Evolutionary conservation across 2,888 invertebrate species (phyloP).

Genomic region (Alviniconcha strummeri): DNA sequence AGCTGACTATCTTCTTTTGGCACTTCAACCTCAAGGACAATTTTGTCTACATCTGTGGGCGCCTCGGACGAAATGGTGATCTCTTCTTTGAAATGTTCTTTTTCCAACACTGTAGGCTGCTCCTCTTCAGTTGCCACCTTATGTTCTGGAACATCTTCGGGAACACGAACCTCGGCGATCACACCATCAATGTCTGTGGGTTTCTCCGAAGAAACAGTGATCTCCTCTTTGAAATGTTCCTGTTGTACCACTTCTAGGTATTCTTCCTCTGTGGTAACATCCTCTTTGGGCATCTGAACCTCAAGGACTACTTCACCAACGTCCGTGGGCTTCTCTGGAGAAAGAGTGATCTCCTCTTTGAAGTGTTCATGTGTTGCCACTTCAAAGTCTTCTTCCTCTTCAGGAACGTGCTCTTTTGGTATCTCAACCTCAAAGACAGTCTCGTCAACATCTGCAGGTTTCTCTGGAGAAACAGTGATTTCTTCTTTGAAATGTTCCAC

Average conservation of each 20-base stretch:
- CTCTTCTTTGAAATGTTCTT: too few relatives aligned
- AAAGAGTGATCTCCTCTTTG: constrained; percentile 27
- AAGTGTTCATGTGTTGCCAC: constrained; percentile 21
- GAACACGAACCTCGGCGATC: constrained; percentile 17
- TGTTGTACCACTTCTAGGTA: constrained; percentile 16
- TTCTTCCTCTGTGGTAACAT: constrained; percentile 3
- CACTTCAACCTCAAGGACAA: too few relatives aligned
- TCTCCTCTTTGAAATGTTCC: constrained; percentile 22
- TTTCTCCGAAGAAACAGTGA: constrained; percentile 22
- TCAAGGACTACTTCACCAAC: neutral
- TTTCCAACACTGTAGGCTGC: constrained; percentile 8
- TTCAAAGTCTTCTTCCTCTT: constrained; percentile 19
- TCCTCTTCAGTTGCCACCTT: constrained; percentile 14
- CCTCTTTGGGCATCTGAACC: neutral
- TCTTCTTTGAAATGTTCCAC: constrained; percentile 10
- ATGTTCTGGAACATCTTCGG: constrained; percentile 25
- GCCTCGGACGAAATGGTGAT: too few relatives aligned
- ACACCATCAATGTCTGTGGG: constrained; percentile 28
- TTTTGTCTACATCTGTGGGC: too few relatives aligned
- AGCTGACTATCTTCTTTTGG: too few relatives aligned
- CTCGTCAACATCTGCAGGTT: neutral
- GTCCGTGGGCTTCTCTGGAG: constrained; percentile 22
- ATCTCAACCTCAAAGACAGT: neutral
- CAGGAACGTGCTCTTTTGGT: neutral
- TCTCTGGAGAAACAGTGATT: neutral